Conservation (phyloP, 2,113 vertebrate genomes). For the Platysteira castanea region DNA sequence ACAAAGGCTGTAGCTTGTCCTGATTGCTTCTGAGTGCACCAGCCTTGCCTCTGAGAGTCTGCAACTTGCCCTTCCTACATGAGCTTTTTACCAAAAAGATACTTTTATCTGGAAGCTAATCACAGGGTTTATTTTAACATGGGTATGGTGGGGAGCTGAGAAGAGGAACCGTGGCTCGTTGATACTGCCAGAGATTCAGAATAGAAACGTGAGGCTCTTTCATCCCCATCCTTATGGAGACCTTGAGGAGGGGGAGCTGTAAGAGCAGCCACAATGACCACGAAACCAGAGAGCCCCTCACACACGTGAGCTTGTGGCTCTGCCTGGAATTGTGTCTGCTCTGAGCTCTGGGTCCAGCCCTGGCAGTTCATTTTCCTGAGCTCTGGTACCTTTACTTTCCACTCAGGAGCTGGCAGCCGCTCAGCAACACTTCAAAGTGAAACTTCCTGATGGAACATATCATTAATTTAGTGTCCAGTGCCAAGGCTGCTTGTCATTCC, state of each 20-base stretch:
- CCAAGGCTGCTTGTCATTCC: not conserved
- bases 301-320: accelerated
- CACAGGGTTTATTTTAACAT: not conserved
- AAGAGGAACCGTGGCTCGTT: not conserved
- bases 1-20: not conserved
- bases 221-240: not conserved
- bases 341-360: not conserved
- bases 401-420: not conserved
- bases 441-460: not conserved
- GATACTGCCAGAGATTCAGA: not conserved
- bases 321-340: not conserved
- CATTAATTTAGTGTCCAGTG: not conserved
- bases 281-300: not conserved
- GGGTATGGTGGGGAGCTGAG: not conserved
- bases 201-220: not conserved
- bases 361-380: not conserved
- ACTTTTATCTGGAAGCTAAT: not conserved
- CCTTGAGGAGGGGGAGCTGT: not conserved
- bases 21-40: not conserved
- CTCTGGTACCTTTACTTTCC: not conserved
- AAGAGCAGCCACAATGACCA: not conserved
- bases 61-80: not conserved
- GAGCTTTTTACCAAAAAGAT: not conserved
- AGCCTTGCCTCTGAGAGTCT: not conserved
- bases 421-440: not conserved